Evolutionary conservation across 1,140 invertebrate genomes (phyloP), one percentile per base, ranked within the genome.

Genomic region (Sarcophaga bullata): DNA sequence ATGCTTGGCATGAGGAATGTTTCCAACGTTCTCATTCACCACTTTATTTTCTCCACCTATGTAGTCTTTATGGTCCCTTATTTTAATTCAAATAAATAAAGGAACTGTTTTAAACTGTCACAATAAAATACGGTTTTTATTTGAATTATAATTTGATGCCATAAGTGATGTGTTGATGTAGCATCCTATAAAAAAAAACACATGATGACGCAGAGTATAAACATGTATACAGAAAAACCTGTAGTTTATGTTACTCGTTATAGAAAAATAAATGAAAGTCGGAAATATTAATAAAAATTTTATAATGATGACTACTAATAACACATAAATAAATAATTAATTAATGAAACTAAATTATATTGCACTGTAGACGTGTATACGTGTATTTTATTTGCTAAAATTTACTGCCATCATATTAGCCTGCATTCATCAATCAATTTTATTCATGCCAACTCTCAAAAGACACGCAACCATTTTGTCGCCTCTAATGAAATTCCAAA

Each of bases 241-340:
- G 25, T 37, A 37, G 25, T 4, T 37, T 37, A 37, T 37, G 4
- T 37, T 37, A 37, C 25, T 37, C 15, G 15, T n/a, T 58, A 13
- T 58, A 58, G 54, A 13, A 58, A 58, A 58, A 58, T 13, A 58
- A 58, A 58, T 13, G 54, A 58, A 58, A 58, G 54, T n/a, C 15
- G 54, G 54, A 58, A 58, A 58, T 58, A 37, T 37, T 37, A 37
- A 37, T 37, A 37, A 37, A 37, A 37, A 37, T 37, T 37, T 37
- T 37, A 37, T 37, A 37, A 37, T 37, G 25, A 37, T 37, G 25
- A 37, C 25, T 37, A 37, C 25, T 58, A 13, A n/a, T 58, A 58
- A 58, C n/a, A 58, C 15, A 58, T n/a, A 58, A 58, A n/a, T n/a
- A n/a, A 58, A 58, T 58, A 58, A 58, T 58, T n/a, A 58, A 58